phyloP scores from a whole-genome alignment of 2,888 invertebrate genomes.

The Drosophila buzzatii region DNA sequence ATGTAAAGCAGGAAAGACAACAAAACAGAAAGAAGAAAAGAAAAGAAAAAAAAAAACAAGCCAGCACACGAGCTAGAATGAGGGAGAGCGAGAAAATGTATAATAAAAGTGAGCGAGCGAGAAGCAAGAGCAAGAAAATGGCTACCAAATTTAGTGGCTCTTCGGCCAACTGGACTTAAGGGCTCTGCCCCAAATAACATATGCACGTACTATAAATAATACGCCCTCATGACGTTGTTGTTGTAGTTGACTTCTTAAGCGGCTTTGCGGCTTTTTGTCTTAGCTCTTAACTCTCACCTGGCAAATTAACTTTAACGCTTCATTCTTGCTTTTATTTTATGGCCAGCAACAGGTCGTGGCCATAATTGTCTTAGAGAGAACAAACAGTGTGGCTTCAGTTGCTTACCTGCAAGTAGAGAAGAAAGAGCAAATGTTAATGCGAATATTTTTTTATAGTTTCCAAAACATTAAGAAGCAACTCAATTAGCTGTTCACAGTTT shows the following conservation, averaged over 20 bases:
- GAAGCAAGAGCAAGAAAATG: conserved; percentile 43
- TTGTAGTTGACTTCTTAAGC: conserved; percentile 18
- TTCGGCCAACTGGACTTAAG: conserved; percentile 54
- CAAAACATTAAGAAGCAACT: conserved; percentile 19
- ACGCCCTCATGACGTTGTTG: conserved; percentile 46
- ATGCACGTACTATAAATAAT: conserved; percentile 54
- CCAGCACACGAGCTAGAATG: conserved; percentile 9
- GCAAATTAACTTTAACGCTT: conserved; percentile 51
- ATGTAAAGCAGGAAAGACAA: conserved; percentile 56
- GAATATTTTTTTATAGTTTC: conserved; percentile 20
- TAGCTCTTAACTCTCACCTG: conserved; percentile 56
- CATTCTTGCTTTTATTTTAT: conserved; percentile 36
- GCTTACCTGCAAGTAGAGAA: conserved; percentile 54
- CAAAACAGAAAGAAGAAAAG: conserved; percentile 21
- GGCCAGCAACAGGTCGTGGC: conserved; percentile 64
- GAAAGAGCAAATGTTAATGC: conserved; percentile 39
- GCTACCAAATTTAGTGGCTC: conserved; percentile 57
- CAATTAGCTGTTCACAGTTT: conserved; percentile 40
- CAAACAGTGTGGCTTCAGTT: conserved; percentile 23
- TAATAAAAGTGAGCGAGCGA: conserved; percentile 14
- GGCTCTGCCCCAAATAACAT: conserved; percentile 44
- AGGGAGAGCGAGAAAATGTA: conserved; percentile 6
- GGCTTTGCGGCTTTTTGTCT: conserved; percentile 14
- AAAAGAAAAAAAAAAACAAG: conserved; percentile 13
- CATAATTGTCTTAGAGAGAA: conserved; percentile 56